A percentile compares a stretch with the other conserved stretches of the same genome.
These are phyloP conservation scores for Meloe dianella DNA, from an alignment of 2,888 invertebrate genomes.

Conservation along the genomic window DNA sequence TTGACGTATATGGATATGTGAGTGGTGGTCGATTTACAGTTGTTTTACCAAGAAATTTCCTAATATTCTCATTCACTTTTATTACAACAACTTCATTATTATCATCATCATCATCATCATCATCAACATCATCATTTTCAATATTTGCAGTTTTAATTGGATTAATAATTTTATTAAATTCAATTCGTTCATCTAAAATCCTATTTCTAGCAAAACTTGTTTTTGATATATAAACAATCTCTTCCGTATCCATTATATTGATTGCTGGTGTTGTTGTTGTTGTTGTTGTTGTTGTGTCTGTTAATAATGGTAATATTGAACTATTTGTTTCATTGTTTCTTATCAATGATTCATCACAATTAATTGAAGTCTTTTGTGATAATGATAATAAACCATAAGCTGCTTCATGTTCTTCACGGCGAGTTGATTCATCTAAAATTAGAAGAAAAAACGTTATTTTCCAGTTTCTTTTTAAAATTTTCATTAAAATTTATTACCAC, in stretches of 20 bases:
- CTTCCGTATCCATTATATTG: conserved; percentile 54
- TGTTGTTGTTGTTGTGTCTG: conserved; percentile 9
- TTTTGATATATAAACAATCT: conserved; percentile 56
- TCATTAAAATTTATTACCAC: no score
- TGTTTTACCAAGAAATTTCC: conserved; percentile 51
- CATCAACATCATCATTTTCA: neutral
- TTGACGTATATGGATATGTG: conserved; percentile 69
- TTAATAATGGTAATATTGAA: conserved; percentile 28
- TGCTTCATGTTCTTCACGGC: conserved; percentile 84
- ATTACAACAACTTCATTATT: no score
- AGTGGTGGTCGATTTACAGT: conserved; percentile 69
- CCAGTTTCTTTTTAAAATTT: no score
- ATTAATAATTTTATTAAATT: conserved; percentile 14
- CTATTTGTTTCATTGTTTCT: neutral
- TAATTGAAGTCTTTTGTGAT: conserved; percentile 63
- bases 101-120: conserved; percentile 16
- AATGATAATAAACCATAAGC: conserved; percentile 82
- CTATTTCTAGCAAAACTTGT: conserved; percentile 58
- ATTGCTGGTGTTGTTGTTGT: conserved; percentile 15
- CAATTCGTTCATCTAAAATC: conserved; percentile 49
- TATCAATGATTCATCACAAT: conserved; percentile 18
- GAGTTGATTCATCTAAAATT: conserved; percentile 72
- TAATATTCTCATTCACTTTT: conserved; percentile 30
- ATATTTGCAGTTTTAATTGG: neutral
- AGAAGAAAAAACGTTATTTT: no score